phyloP scores from a whole-genome alignment of 2,113 vertebrate genomes.

The Cyrtonyx montezumae region DNA sequence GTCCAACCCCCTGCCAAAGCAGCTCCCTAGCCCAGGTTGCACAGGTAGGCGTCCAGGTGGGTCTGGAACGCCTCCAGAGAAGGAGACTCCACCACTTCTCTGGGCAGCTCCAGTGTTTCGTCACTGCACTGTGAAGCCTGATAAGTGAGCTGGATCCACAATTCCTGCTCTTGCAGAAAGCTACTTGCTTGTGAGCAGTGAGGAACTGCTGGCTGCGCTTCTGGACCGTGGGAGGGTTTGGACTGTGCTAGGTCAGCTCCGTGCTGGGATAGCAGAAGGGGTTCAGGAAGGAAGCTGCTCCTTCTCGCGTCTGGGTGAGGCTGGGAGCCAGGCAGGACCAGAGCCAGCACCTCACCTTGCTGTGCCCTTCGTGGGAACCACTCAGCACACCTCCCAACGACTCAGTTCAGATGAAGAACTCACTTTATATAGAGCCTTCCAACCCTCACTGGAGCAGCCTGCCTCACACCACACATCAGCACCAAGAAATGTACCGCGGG shows the following conservation, averaged over 20 bases:
- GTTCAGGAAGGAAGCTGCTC: neutral
- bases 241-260: neutral
- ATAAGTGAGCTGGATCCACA: neutral
- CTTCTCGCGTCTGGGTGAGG: too few relatives aligned
- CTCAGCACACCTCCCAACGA: rapidly evolving
- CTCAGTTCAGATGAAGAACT: neutral
- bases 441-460: neutral
- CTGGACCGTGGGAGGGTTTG: neutral
- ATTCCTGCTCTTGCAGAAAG: neutral
- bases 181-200: neutral
- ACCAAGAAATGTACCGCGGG: rapidly evolving
- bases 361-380: rapidly evolving
- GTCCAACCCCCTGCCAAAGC: too few relatives aligned
- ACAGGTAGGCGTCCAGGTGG: too few relatives aligned
- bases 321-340: neutral
- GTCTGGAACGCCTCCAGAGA: too few relatives aligned
- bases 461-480: neutral
- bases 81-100: too few relatives aligned
- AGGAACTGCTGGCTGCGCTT: neutral
- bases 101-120: too few relatives aligned
- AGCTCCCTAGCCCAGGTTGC: too few relatives aligned
- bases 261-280: too few relatives aligned
- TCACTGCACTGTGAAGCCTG: too few relatives aligned
- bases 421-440: neutral
- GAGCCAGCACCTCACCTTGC: neutral